Conservation (phyloP, 1,140 invertebrate genomes). For the Temnothorax nylanderi region DNA sequence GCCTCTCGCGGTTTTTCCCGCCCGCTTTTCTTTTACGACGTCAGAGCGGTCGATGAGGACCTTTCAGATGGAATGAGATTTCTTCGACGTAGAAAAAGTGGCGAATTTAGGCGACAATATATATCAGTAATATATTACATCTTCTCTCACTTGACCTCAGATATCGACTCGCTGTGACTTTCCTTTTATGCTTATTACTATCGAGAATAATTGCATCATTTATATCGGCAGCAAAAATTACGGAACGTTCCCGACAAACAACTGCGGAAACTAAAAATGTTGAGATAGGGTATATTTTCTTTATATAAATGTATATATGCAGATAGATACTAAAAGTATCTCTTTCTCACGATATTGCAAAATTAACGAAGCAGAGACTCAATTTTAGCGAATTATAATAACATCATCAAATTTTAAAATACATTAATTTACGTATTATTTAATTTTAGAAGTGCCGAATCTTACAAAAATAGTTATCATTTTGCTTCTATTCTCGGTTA, state of each 20-base stretch:
- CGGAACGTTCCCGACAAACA: background rate
- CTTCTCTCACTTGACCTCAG: background rate
- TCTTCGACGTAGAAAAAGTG: slow-evolving; percentile 33
- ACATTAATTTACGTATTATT: background rate
- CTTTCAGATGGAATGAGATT: slow-evolving; percentile 47
- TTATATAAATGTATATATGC: background rate
- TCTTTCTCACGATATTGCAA: background rate
- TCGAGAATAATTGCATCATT: slow-evolving; percentile 26
- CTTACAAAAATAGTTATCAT: background rate
- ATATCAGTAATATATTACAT: slow-evolving; percentile 16
- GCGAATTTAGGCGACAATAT: slow-evolving; percentile 28
- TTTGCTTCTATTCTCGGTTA: background rate
- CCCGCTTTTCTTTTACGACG: slow-evolving; percentile 21
- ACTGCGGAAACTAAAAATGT: slow-evolving; percentile 7
- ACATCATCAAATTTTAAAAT: background rate
- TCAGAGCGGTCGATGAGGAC: slow-evolving; percentile 34
- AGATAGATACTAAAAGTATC: background rate
- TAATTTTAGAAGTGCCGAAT: background rate
- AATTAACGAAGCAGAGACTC: background rate
- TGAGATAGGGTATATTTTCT: background rate
- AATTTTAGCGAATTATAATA: background rate
- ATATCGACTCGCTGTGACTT: slow-evolving; percentile 19
- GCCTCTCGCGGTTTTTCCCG: slow-evolving; percentile 34
- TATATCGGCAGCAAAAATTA: slow-evolving; percentile 7
- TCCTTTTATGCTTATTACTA: background rate